Evolutionary conservation across 2,888 invertebrate species (phyloP), one percentile per base, ranked within the genome.

Genomic region (Alloscopus bannaensis): DNA sequence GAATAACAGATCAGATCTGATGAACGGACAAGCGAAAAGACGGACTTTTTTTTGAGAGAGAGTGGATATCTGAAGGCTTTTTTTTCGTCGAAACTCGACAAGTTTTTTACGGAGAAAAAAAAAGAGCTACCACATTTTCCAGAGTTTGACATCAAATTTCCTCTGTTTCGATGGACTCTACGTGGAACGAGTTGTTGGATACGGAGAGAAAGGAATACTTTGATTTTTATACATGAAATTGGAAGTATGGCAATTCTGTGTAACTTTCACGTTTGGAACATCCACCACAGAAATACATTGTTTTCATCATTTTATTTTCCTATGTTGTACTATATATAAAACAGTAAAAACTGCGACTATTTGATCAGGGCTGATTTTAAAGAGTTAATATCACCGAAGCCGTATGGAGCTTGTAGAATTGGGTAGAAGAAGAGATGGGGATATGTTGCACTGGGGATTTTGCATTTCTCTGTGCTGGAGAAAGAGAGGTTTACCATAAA

Each of bases 101-200:
- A 50, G 6, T 36, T 36, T 36, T 57, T 62, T 71, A 71, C 50
- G 60, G 60, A 50, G 45, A 70, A 45, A 36, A 62, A 62, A 29
- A 70, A 45, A 36, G 50, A 62, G 47, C 50, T 36, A 45, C 62
- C 62, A 22, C 29, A 36, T 71, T 55, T 62, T 29, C 24, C n/a
- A n/a, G n/a, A 62, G 60, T 62, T 50, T 71, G 71, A 71, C 71
- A 71, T 60, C 55, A 64, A 64, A 62, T 72, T 55, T 72, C 55
- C 72, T 72, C 64, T 55, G 55, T 64, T 64, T 72, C 62, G 42
- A 55, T 72, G 72, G 45, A 55, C 55, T 42, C 57, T 28, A 24
- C 55, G 8, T 11, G 18, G 3, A 4, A n/a, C 3, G 18, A 6
- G 24, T 24, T 16, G 52, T 11, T 55, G 52, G 52, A 24, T 52